phyloP scores from a whole-genome alignment of 1,140 invertebrate genomes.

The Drosophila ercepeae region DNA sequence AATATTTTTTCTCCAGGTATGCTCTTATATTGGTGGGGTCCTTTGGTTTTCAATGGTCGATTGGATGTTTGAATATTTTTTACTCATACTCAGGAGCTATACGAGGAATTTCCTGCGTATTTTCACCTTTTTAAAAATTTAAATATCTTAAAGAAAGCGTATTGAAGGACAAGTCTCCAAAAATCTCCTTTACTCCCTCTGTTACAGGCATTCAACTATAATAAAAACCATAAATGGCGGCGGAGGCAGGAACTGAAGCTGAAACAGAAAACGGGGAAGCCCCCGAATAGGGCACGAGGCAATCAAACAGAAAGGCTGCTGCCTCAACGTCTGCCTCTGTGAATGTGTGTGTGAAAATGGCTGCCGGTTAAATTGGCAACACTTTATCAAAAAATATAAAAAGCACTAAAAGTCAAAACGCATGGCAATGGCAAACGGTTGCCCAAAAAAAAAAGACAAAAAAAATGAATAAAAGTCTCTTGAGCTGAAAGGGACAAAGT shows the following conservation, averaged over 20 bases:
- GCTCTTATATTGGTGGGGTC: neutral
- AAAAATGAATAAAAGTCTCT: constrained; percentile 24
- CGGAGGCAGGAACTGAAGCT: constrained; percentile 1
- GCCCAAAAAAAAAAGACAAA: constrained; percentile 31
- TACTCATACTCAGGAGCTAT: too few relatives aligned
- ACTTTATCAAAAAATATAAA: constrained; percentile 83
- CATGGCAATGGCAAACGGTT: constrained; percentile 58
- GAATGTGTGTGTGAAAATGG: constrained; percentile 59
- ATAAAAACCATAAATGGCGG: constrained; percentile 73
- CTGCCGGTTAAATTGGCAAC: constrained; percentile 81
- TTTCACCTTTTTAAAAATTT: too few relatives aligned
- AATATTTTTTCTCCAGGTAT: neutral
- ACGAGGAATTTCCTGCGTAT: too few relatives aligned
- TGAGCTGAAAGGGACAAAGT: constrained; percentile 30
- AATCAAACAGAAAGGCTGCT: constrained; percentile 79
- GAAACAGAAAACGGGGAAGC: constrained; percentile 15
- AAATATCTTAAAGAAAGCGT: neutral
- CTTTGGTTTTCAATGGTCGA: neutral
- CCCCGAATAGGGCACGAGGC: constrained; percentile 39
- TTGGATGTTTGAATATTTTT: too few relatives aligned
- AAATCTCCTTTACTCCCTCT: neutral
- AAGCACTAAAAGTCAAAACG: constrained; percentile 79
- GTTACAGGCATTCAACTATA: constrained; percentile 56
- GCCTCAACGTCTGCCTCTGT: constrained; percentile 37
- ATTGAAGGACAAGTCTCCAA: neutral